phyloP scores from a whole-genome alignment of 2,797 vertebrate species.

The Acomys russatus region DNA sequence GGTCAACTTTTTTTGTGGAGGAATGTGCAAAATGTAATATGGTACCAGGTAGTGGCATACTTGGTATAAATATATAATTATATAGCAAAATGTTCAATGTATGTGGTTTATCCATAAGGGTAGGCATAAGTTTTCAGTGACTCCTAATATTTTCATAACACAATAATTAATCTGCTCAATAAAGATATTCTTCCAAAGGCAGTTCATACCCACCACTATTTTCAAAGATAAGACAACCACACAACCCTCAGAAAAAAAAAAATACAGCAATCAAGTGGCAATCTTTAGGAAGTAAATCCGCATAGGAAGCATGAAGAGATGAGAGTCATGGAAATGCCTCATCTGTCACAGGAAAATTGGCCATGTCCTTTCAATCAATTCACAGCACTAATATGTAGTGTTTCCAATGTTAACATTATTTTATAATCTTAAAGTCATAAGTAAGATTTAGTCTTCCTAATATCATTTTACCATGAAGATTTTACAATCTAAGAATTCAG shows the following conservation, averaged over 20 bases:
- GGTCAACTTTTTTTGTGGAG: slow-evolving; percentile 73
- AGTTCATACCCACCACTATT: not conserved
- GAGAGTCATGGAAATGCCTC: not conserved
- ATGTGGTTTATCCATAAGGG: not conserved
- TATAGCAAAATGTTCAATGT: slow-evolving; percentile 16
- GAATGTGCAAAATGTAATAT: not conserved
- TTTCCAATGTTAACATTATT: not conserved
- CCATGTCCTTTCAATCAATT: not conserved
- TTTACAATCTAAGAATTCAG: not conserved
- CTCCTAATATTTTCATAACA: slow-evolving; percentile 16
- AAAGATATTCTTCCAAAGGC: slow-evolving; percentile 7
- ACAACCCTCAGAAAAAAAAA: not conserved
- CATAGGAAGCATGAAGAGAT: slow-evolving; percentile 7
- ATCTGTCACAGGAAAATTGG: not conserved
- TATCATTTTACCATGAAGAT: not conserved
- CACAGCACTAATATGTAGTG: not conserved
- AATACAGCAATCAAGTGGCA: slow-evolving; percentile 17
- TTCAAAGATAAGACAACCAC: not conserved
- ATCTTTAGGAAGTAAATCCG: not conserved
- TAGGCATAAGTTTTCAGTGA: slow-evolving; percentile 6
- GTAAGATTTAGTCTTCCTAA: slow-evolving; percentile 15
- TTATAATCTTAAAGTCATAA: not conserved
- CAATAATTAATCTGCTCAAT: not conserved
- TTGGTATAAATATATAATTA: not conserved
- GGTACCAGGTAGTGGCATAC: not conserved